These are phyloP conservation scores for Sphaeridia pumilis DNA, from an alignment of 2,888 invertebrate species.

Conservation along the genomic window DNA sequence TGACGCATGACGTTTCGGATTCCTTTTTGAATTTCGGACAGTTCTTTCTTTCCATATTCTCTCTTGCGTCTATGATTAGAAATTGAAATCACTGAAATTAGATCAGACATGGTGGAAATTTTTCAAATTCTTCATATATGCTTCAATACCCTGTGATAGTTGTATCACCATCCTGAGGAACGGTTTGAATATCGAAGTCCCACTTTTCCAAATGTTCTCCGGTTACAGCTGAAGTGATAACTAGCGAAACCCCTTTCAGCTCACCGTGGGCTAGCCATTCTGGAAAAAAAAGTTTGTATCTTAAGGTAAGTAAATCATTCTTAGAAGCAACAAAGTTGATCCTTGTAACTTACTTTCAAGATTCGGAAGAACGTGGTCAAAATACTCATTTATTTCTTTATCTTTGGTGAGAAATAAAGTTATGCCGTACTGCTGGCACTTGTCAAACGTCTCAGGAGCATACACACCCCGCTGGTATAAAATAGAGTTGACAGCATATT, in stretches of 20 bases:
- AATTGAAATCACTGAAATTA: too few species aligned
- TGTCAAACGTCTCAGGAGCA: slow-evolving; percentile 81
- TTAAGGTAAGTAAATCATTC: too few species aligned
- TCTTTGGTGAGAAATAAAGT: slow-evolving; percentile 82
- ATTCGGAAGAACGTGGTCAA: slow-evolving; percentile 52
- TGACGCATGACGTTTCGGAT: slow-evolving; percentile 91
- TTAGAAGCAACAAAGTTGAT: too few species aligned
- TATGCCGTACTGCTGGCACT: slow-evolving; percentile 83
- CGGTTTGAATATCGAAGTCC: slow-evolving; percentile 90
- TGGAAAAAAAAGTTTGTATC: too few species aligned
- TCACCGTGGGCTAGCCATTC: slow-evolving; percentile 80
- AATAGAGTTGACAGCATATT: slow-evolving; percentile 93
- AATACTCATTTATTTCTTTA: slow-evolving; percentile 71
- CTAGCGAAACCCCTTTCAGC: slow-evolving; percentile 78
- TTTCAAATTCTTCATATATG: background rate
- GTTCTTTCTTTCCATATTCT: slow-evolving; percentile 52
- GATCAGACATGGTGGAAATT: background rate
- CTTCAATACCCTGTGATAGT: slow-evolving; percentile 27
- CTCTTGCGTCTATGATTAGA: slow-evolving; percentile 16
- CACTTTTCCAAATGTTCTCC: slow-evolving; percentile 91
- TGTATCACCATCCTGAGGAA: slow-evolving; percentile 39
- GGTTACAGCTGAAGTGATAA: slow-evolving; percentile 79
- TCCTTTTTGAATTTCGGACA: slow-evolving; percentile 84
- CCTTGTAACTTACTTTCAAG: slow-evolving; percentile 27
- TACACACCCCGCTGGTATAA: slow-evolving; percentile 94